Evolutionary conservation across 2,797 vertebrate genomes (phyloP).

Genomic region (Rhodeus uyekii): DNA sequence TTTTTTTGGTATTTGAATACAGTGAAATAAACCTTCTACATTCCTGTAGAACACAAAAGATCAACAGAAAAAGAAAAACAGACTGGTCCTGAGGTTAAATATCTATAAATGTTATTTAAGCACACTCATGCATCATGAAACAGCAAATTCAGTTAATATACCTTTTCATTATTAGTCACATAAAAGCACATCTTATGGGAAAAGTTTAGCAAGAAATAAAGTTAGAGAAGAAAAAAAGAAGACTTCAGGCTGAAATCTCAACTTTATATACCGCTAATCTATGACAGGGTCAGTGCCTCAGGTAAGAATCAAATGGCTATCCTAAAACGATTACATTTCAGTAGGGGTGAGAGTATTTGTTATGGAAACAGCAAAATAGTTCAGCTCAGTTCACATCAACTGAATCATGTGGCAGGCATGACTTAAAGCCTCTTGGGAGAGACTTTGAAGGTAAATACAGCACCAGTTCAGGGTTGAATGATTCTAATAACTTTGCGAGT

Average conservation of each 20-base stretch:
- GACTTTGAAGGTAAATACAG: constrained; percentile 34
- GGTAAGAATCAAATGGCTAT: neutral
- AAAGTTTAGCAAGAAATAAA: neutral
- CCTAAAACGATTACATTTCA: constrained; percentile 2
- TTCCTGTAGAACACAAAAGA: neutral
- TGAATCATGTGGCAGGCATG: constrained; percentile 6
- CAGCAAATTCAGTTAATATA: neutral
- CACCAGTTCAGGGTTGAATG: constrained; percentile 29
- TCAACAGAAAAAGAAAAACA: neutral
- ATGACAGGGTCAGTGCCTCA: neutral
- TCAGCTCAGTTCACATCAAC: neutral
- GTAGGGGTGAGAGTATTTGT: neutral
- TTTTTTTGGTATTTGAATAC: neutral
- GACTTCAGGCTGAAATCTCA: neutral
- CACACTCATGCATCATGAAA: neutral
- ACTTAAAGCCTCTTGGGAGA: constrained; percentile 29
- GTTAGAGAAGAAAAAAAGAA: no score
- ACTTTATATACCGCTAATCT: neutral
- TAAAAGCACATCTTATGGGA: neutral
- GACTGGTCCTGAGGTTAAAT: neutral
- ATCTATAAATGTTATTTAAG: neutral
- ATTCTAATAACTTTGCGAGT: constrained; percentile 32
- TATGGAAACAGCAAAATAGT: neutral
- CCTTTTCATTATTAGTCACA: neutral
- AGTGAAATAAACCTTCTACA: neutral